Percentiles rank a stretch among this genome's conserved stretches.
Evolutionary conservation across 2,797 vertebrate genomes (phyloP).

Genomic region (Trachops cirrhosus): DNA sequence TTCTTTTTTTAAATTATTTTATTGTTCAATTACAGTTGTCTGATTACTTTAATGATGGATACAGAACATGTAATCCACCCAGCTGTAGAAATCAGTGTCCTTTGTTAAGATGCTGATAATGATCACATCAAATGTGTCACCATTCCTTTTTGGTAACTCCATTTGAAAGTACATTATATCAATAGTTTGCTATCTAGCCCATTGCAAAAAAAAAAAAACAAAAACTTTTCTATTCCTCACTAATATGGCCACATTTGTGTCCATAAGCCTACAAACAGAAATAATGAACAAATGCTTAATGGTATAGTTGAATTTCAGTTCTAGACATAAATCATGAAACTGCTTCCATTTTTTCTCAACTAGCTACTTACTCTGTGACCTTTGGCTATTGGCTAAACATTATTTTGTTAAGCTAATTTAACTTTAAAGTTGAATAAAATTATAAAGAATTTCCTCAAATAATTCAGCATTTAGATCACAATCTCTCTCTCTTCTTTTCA

Average conservation of each 20-base stretch:
- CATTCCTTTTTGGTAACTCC: slow-evolving; percentile 1
- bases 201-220: background rate
- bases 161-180: slow-evolving; percentile 10
- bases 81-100: background rate
- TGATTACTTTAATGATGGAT: background rate
- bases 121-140: background rate
- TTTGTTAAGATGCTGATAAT: slow-evolving; percentile 6
- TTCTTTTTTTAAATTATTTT: too few species aligned
- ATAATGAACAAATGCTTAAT: background rate
- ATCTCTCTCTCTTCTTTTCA: background rate
- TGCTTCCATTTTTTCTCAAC: background rate
- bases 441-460: slow-evolving; percentile 30
- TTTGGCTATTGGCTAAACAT: background rate
- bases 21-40: too few species aligned
- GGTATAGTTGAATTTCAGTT: background rate
- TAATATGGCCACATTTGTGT: background rate
- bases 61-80: background rate
- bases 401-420: slow-evolving; percentile 53
- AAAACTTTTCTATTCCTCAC: background rate
- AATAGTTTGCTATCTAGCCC: background rate
- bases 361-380: background rate
- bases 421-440: slow-evolving; percentile 46
- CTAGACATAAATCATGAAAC: background rate
- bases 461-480: background rate
- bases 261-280: background rate